Evolutionary conservation across 2,888 invertebrate genomes (phyloP), one percentile per base, ranked within the genome.

Genomic region (Sphaerophoria rueppellii): DNA sequence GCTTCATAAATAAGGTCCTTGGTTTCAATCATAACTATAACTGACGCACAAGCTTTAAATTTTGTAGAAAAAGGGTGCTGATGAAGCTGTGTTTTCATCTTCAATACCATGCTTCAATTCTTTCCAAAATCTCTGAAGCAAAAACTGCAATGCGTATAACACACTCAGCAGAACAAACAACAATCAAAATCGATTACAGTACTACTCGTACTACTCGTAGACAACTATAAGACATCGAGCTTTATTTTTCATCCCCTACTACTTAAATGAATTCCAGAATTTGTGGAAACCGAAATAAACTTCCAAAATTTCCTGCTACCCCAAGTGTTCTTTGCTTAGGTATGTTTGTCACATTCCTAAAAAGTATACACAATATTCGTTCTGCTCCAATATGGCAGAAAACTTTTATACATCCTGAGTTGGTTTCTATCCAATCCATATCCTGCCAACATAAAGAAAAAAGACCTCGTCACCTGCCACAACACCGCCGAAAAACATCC

Each of bases 281-380:
- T 43, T 43, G 9, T 12, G 9, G 2, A 4, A 2, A 0, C 11
- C 9, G 9, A 43, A 43, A 9, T 9, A 24, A 55, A 46, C 75
- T 50, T 24, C 58, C 55, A 48, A 0, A 12, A 4, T 7, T 43
- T 75, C 14, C 74, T 83, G 83, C 0, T 48, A 37, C 50, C 83
- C 83, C 57, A 60, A 55, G 72, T 24, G 7, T 55, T 75, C 50
- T 16, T 72, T 72, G 74, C 69, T 58, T 80, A 67, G 67, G 74
- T 80, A 76, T 83, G 83, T 83, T 75, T 61, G 80, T 61, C 54
- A 72, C 67, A 71, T 82, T 82, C 54, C 69, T 60, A 16, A 58
- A 63, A 60, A 67, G 52, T 57, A 60, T 54, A 67, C 37, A 69
- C 40, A 54, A 58, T 32, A 12, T 7, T 40, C 40, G 9, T 9